Evolutionary conservation across 2,888 invertebrate species (phyloP).

Genomic region (Octonoba sinensis): DNA sequence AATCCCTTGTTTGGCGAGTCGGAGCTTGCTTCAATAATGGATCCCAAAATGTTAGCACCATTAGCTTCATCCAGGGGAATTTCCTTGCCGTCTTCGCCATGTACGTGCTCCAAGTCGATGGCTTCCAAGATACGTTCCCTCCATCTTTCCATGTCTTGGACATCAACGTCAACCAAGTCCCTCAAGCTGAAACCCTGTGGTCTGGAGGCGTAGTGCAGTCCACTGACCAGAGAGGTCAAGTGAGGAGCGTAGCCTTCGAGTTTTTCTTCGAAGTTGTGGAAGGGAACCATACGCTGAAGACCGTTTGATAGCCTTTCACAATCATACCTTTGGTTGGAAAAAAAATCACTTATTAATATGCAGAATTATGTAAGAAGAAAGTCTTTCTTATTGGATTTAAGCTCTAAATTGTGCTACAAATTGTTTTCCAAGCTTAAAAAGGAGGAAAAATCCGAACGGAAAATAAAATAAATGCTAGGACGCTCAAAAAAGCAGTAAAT

Average conservation of each 20-base stretch:
- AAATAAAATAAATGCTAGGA: too few relatives aligned
- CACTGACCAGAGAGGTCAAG: constrained; percentile 65
- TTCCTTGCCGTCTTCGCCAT: constrained; percentile 73
- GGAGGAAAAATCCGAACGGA: too few relatives aligned
- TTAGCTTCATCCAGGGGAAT: constrained; percentile 77
- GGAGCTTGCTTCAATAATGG: constrained; percentile 78
- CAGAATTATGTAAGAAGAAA: too few relatives aligned
- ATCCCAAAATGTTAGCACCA: constrained; percentile 85
- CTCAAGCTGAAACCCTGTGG: constrained; percentile 56
- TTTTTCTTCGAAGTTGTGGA: constrained; percentile 71
- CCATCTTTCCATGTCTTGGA: constrained; percentile 78
- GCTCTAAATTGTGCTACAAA: too few relatives aligned
- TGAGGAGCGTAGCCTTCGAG: constrained; percentile 66
- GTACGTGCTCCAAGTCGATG: constrained; percentile 77
- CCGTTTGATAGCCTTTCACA: constrained; percentile 82
- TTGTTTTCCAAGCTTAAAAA: too few relatives aligned
- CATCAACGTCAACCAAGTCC: constrained; percentile 44
- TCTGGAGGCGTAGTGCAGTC: constrained; percentile 64
- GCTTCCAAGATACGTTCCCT: constrained; percentile 81
- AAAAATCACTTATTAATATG: too few relatives aligned
- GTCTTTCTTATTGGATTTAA: too few relatives aligned
- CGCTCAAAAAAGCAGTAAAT: too few relatives aligned
- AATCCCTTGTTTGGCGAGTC: constrained; percentile 71
- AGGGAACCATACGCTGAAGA: constrained; percentile 77
- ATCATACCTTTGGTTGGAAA: constrained; percentile 70